Evolutionary conservation across 2,797 vertebrate species (phyloP).

Genomic region (Acridotheres tristis): DNA sequence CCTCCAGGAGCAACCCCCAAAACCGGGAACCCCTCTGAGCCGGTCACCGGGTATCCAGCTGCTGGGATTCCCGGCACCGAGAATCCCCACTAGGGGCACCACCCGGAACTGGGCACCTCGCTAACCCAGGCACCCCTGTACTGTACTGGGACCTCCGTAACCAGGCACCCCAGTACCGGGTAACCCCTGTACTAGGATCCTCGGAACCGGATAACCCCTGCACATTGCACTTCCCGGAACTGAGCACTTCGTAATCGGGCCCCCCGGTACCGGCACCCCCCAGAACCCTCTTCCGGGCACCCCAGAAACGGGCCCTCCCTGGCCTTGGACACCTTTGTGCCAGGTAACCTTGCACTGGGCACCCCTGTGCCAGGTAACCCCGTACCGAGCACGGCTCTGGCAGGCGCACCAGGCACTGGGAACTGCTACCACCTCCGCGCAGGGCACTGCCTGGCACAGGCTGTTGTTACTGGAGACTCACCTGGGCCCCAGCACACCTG

Average conservation of each 20-base stretch:
- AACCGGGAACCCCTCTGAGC: not conserved
- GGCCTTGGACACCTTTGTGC: not conserved
- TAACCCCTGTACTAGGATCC: too few relatives aligned
- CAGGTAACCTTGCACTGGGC: not conserved
- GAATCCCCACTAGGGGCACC: too few relatives aligned
- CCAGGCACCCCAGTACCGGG: too few relatives aligned
- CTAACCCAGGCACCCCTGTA: too few relatives aligned
- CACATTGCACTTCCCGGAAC: not conserved
- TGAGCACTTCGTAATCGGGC: too few relatives aligned
- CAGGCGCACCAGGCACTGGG: not conserved
- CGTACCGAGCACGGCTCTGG: not conserved
- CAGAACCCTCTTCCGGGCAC: not conserved
- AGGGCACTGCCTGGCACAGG: not conserved
- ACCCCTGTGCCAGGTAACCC: too few relatives aligned
- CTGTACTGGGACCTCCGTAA: not conserved
- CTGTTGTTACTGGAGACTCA: rapidly evolving
- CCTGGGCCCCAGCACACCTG: not conserved
- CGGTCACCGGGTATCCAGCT: too few relatives aligned
- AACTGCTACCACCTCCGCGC: not conserved
- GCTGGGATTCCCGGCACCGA: not conserved
- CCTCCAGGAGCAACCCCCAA: not conserved
- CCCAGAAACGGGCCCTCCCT: not conserved
- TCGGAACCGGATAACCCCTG: too few relatives aligned
- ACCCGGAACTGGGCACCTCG: too few relatives aligned
- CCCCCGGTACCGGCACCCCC: not conserved